Evolutionary conservation across 2,113 vertebrate species (phyloP).

Genomic region (Mormyrus iriodes): DNA sequence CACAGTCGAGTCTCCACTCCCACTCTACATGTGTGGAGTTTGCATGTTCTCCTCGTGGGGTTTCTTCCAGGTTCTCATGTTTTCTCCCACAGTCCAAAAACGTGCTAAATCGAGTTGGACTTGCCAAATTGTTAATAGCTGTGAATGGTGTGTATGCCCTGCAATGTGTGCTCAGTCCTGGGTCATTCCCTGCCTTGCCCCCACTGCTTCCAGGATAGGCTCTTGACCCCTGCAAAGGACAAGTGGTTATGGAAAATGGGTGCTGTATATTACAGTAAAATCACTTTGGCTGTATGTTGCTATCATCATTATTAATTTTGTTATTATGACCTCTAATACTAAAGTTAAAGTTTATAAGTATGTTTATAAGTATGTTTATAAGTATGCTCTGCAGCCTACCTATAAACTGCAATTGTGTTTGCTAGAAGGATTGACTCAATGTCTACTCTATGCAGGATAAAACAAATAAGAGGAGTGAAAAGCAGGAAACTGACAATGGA

Average conservation of each 20-base stretch:
- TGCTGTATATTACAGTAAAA: neutral
- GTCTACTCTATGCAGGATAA: neutral
- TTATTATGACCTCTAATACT: neutral
- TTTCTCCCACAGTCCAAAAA: too few relatives aligned
- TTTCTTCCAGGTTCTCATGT: too few relatives aligned
- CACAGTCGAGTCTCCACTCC: too few relatives aligned
- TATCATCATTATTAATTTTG: neutral
- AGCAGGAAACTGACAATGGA: neutral
- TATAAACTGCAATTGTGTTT: neutral
- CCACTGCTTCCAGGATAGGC: too few relatives aligned
- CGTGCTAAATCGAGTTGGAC: too few relatives aligned
- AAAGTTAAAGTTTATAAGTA: constrained; percentile 2
- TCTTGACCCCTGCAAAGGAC: too few relatives aligned
- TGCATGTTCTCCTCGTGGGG: too few relatives aligned
- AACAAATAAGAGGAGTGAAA: neutral
- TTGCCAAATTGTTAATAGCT: too few relatives aligned
- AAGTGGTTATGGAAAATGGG: neutral
- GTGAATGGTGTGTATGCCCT: too few relatives aligned
- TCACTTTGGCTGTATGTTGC: neutral
- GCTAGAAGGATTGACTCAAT: neutral
- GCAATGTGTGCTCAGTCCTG: too few relatives aligned
- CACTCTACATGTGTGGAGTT: too few relatives aligned
- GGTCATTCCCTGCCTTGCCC: too few relatives aligned
- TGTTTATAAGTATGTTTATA: neutral
- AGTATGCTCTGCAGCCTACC: neutral